Conservation (phyloP, 2,113 vertebrate species). For the Pongo pygmaeus region DNA sequence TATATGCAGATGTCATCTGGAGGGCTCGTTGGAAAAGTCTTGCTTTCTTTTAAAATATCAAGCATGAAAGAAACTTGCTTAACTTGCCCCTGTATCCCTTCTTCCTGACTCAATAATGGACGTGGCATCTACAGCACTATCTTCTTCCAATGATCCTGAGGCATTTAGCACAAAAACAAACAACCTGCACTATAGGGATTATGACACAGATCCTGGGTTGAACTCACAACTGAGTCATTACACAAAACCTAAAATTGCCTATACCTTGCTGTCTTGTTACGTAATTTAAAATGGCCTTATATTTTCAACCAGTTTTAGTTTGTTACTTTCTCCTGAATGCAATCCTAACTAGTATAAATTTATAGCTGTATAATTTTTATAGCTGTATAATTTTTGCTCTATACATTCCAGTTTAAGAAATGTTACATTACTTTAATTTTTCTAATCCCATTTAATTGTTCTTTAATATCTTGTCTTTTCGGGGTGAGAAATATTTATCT, state of each 20-base stretch:
- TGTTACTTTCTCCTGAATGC: not conserved
- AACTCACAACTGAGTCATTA: not conserved
- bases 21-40: not conserved
- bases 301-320: not conserved
- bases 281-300: not conserved
- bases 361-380: too few relatives aligned
- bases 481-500: not conserved
- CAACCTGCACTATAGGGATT: fast-evolving
- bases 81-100: not conserved
- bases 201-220: not conserved
- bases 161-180: not conserved
- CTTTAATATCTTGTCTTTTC: not conserved
- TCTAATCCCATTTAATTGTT: not conserved
- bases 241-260: not conserved
- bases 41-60: not conserved
- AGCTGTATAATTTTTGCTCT: not conserved
- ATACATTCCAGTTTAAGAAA: not conserved
- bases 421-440: not conserved
- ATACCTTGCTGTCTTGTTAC: not conserved
- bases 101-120: not conserved
- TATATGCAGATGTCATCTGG: not conserved
- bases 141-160: not conserved
- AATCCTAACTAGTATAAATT: not conserved
- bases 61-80: not conserved
- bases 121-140: not conserved